These are phyloP conservation scores for Torymus aiolomorphi DNA, from an alignment of 2,888 invertebrate genomes.

Conservation along the genomic window DNA sequence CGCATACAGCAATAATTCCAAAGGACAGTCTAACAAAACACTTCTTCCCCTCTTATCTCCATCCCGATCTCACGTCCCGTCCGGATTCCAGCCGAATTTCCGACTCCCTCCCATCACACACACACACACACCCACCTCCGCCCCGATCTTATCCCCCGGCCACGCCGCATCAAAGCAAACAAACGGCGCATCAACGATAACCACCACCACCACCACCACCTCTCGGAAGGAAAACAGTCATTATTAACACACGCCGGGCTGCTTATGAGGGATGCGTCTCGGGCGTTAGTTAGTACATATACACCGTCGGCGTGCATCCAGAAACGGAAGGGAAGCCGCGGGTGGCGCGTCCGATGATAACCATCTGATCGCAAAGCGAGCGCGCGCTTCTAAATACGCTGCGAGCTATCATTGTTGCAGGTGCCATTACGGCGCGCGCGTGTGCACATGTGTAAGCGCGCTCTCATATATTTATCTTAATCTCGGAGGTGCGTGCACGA, in stretches of 20 bases:
- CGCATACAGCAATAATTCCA: too few relatives aligned
- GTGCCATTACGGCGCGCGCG: slow-evolving; percentile 60
- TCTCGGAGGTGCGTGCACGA: neutral
- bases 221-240: slow-evolving; percentile 19
- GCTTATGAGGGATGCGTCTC: slow-evolving; percentile 54
- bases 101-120: neutral
- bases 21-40: too few relatives aligned
- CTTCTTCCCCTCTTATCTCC: too few relatives aligned
- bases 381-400: slow-evolving; percentile 15
- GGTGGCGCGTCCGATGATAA: slow-evolving; percentile 64
- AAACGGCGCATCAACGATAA: slow-evolving; percentile 43
- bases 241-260: slow-evolving; percentile 46
- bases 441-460: neutral
- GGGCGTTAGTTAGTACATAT: neutral
- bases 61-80: neutral
- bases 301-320: neutral
- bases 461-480: slow-evolving; percentile 12
- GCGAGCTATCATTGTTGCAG: slow-evolving; percentile 63
- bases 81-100: neutral
- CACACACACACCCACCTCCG: too few relatives aligned
- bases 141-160: slow-evolving; percentile 13
- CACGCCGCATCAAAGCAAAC: slow-evolving; percentile 20
- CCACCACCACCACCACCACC: slow-evolving; percentile 10
- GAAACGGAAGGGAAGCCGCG: slow-evolving; percentile 70
- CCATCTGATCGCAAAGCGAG: slow-evolving; percentile 58